Percentiles rank a stretch among this genome's conserved stretches.
Evolutionary conservation across 2,888 invertebrate genomes (phyloP).

Genomic region (Caenorhabditis japonica): DNA sequence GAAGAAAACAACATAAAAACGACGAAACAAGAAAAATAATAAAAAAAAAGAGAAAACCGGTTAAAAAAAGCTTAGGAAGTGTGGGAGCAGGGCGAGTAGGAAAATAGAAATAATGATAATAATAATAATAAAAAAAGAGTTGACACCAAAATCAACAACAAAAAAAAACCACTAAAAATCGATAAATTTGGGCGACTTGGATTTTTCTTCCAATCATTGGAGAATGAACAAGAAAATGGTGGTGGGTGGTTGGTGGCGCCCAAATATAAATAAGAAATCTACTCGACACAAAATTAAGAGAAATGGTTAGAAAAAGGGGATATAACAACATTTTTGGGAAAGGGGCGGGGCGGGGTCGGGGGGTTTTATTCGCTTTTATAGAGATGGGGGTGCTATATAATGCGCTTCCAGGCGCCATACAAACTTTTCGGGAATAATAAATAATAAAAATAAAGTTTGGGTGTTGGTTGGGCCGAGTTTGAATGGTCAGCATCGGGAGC

Average conservation of each 20-base stretch:
- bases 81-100: conserved; percentile 23
- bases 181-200: no score
- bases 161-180: conserved; percentile 24
- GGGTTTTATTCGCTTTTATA: conserved; percentile 20
- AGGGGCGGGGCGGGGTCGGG: conserved; percentile 10
- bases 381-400: conserved; percentile 24
- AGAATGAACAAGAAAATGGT: no score
- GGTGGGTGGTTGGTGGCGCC: not conserved
- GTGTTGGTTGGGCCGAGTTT: not conserved
- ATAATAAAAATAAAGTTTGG: conserved; percentile 15
- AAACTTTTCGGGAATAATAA: conserved; percentile 14
- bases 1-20: conserved; percentile 33
- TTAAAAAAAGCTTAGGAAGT: not conserved
- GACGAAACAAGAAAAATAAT: conserved; percentile 3
- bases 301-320: not conserved
- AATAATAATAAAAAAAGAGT: not conserved
- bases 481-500: not conserved
- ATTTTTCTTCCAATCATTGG: conserved; percentile 5
- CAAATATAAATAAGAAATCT: conserved; percentile 38
- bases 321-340: conserved; percentile 28
- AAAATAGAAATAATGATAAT: not conserved
- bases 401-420: conserved; percentile 49
- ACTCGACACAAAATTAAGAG: conserved; percentile 14
- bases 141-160: conserved; percentile 21
- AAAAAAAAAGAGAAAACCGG: conserved; percentile 13